Conservation (phyloP, 35 echinoderm and acorn worm genomes). For the Chiridota heheva region DNA sequence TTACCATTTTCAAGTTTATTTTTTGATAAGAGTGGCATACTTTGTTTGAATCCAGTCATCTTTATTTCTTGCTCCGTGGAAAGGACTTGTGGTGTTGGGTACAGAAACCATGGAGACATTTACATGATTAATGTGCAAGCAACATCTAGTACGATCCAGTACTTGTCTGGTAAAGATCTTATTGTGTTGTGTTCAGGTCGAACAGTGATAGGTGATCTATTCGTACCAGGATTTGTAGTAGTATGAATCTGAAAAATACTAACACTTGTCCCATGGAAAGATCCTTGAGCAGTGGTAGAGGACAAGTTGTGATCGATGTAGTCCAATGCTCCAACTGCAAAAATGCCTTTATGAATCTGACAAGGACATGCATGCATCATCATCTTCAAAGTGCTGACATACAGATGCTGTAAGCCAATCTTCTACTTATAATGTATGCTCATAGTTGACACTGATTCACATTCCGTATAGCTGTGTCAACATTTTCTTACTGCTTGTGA, state of each 20-base stretch:
- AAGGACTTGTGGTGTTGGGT: background rate
- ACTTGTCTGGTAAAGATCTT: background rate
- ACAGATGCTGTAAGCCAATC: background rate
- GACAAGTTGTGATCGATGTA: slow-evolving; percentile 9
- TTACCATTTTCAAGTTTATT: background rate
- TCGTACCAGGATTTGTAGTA: background rate
- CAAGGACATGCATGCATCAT: background rate
- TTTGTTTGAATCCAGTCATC: background rate
- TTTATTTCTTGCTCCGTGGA: background rate
- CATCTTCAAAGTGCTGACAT: background rate
- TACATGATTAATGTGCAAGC: background rate
- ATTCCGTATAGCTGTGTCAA: too few species aligned
- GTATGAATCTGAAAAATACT: background rate
- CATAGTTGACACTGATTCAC: background rate
- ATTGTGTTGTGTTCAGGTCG: background rate
- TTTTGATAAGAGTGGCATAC: background rate
- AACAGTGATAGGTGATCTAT: background rate
- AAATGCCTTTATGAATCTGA: background rate
- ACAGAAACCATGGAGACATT: background rate
- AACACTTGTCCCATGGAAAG: slow-evolving; percentile 26
- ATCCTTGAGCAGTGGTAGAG: background rate
- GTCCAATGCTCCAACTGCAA: slow-evolving; percentile 8
- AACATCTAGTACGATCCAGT: background rate
- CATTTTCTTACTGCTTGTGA: too few species aligned
- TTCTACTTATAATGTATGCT: background rate